A percentile compares a stretch with the other conserved stretches of the same genome.
Conservation (phyloP, 2,888 invertebrate genomes). For the Actias luna region DNA sequence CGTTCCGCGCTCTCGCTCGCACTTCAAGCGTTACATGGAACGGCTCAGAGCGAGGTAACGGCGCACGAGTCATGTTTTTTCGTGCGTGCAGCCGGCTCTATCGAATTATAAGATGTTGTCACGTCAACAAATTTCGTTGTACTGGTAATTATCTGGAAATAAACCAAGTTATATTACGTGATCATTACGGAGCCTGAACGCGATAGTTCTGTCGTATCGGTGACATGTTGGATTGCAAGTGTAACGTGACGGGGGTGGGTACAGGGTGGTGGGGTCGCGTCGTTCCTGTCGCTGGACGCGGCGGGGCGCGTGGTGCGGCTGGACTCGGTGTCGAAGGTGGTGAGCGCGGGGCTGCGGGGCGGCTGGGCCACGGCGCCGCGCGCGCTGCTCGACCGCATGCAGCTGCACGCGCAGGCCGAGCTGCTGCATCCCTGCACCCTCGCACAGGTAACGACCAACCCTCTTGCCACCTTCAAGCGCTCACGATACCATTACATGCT, state of each 20-base stretch:
- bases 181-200: too few species aligned
- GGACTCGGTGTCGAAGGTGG: slow-evolving; percentile 89
- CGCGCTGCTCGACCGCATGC: slow-evolving; percentile 83
- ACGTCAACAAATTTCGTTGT: too few species aligned
- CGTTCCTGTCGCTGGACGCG: slow-evolving; percentile 87
- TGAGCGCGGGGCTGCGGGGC: slow-evolving; percentile 86
- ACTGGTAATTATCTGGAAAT: background rate
- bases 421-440: slow-evolving; percentile 62
- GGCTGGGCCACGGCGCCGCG: slow-evolving; percentile 89
- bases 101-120: too few species aligned
- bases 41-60: too few species aligned
- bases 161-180: too few species aligned
- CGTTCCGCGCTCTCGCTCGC: too few species aligned
- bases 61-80: too few species aligned
- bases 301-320: slow-evolving; percentile 89
- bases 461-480: too few species aligned
- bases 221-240: background rate
- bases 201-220: too few species aligned
- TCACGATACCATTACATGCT: too few species aligned
- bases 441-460: slow-evolving; percentile 60
- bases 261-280: slow-evolving; percentile 41
- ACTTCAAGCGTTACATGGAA: too few species aligned
- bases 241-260: background rate
- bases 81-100: too few species aligned
- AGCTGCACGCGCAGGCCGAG: slow-evolving; percentile 88